Conservation (phyloP, 2,888 invertebrate genomes). For the Nemurella pictetii region DNA sequence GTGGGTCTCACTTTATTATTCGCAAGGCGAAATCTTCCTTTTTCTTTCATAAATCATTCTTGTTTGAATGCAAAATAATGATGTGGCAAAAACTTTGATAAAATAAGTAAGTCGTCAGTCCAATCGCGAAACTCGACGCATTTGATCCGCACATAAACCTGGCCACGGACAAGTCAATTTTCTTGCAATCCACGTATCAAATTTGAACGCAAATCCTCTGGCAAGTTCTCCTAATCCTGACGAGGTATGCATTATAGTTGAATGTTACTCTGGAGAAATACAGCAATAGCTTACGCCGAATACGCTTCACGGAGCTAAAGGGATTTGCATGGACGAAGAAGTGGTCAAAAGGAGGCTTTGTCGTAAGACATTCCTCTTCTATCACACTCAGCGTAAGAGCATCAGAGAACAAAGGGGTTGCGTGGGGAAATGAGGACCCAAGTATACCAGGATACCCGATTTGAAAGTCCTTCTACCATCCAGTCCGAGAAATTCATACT, state of each 20-base stretch:
- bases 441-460: background rate
- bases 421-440: background rate
- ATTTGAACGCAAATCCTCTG: slow-evolving; percentile 24
- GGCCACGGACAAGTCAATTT: slow-evolving; percentile 28
- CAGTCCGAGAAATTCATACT: background rate
- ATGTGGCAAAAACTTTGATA: background rate
- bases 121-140: background rate
- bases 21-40: background rate
- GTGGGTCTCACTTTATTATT: background rate
- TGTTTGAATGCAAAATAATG: slow-evolving; percentile 9
- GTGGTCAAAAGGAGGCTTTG: slow-evolving; percentile 27
- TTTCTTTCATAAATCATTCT: background rate
- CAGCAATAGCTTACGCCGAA: slow-evolving; percentile 22
- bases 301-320: slow-evolving; percentile 18
- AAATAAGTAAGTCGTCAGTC: background rate
- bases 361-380: slow-evolving; percentile 6
- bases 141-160: background rate
- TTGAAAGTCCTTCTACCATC: background rate
- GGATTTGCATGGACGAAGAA: slow-evolving; percentile 29
- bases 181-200: slow-evolving; percentile 30
- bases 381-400: slow-evolving; percentile 5
- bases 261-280: slow-evolving; percentile 21
- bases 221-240: slow-evolving; percentile 21
- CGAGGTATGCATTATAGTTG: slow-evolving; percentile 7
- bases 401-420: background rate